Evolutionary conservation across 2,797 vertebrate genomes (phyloP), one percentile per base, ranked within the genome.

Genomic region (Delichon dasypus): DNA sequence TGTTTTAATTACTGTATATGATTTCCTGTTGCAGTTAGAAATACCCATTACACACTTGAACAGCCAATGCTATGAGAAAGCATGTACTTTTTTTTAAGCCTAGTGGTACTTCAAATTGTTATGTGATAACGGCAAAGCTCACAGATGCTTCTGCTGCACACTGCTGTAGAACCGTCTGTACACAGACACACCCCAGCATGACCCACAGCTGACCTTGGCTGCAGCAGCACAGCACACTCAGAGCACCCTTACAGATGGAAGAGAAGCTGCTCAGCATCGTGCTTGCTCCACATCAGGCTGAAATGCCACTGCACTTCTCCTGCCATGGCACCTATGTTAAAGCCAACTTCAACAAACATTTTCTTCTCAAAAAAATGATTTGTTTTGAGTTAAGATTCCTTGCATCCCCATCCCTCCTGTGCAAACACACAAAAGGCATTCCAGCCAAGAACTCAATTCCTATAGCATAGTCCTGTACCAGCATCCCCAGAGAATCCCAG

Each of bases 1-100:
- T 65, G 23, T 95, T 96, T 97, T 97, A 97, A 96, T 97, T 94
- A 95, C 92, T 90, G 76, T 82, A 85, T 87, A 65, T 67, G 83
- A 57, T 94, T 97, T 95, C 85, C 90, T 93, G 85, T 65, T 89
- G 64, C 71, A 94, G 91, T 72, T 91, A 80, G 85, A 94, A 95
- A 96, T 92, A 96, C 62, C 81, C 88, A 97, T 97, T 95, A 91
- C 67, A 97, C 85, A 80, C 88, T 93, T 79, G 89, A 96, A 72
- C 60, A 94, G 76, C 78, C 88, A 81, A 78, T 6, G 29, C 55
- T 80, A 19, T 26, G 67, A 79, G 80, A 91, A 86, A 47, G 20
- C 0, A 0, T 25, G 16, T 2, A 11, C 13, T 32, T 65, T 42
- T 53, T 61, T 57, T 77, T 38, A 89, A 91, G 48, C 85, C 58